Base-by-base conservation (phyloP, 2,113 vertebrate genomes). In the Paralichthys olivaceus region DNA sequence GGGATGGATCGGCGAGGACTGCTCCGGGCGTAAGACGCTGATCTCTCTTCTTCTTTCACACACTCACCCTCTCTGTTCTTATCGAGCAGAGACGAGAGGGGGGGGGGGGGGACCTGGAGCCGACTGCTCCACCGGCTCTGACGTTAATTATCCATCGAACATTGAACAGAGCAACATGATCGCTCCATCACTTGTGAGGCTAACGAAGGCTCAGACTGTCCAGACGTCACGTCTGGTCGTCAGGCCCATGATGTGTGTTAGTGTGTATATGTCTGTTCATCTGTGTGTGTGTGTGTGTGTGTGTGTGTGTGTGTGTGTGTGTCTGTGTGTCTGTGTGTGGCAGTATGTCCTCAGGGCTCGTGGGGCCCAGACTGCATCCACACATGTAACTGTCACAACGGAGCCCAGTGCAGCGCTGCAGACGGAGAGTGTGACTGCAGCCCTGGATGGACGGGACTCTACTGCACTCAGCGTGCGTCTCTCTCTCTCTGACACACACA, bases 321-420 rank as follows among this genome's bases (percentile, higher is more conserved):
- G 62, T 51, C 2, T 62, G 5, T 61, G 14, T 55, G 9, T 58
- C 17, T 81, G 9, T 77, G 2, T 73, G 54, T 54, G 12, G 4
- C 89, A 98, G 97, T 93, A 55, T 98, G 97, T 89, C 93, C 94
- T 15, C 68, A 89, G n/a, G 96, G 96, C 7, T 96, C 95, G 3
- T 98, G 97, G 97, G 97, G 97, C 28, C 94, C 96, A 0, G 96
- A 97, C 87, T 98, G 97, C 89, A 96, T 97, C 86, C 97, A 97
- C 76, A 94, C 95, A 0, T 98, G 97, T 89, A 97, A 95, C 90
- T 98, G 97, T 91, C 96, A 96, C 92, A 97, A 98, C 5, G 96
- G 95, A 84, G 97, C 96, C 0, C 84, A 91, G 84, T 98, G 97
- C 91, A 96, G 94, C 76, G 87, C 96, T 0, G 88, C 93, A 14